A percentile compares a stretch with the other conserved stretches of the same genome.
phyloP scores from a whole-genome alignment of 1,140 invertebrate species.

The Apocrypta bakeri region DNA sequence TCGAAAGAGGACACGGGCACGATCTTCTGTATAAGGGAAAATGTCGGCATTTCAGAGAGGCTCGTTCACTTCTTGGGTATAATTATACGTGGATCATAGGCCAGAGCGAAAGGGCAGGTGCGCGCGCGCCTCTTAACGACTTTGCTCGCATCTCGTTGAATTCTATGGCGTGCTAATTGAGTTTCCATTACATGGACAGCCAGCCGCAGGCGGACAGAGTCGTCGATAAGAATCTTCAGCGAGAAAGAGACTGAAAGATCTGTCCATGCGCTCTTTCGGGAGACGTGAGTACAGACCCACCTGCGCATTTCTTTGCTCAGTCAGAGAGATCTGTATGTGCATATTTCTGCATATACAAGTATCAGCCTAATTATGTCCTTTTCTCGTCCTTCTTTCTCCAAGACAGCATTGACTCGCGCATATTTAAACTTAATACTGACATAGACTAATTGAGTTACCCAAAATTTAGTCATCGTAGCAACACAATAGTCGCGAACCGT shows the following conservation, averaged over 20 bases:
- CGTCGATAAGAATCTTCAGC: not conserved
- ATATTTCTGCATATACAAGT: not conserved
- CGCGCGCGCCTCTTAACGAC: constrained; percentile 42
- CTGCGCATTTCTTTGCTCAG: constrained; percentile 42
- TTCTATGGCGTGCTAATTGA: constrained; percentile 58
- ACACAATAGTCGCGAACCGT: constrained; percentile 19
- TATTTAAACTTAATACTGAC: not conserved
- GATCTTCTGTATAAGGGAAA: not conserved
- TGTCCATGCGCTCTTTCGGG: constrained; percentile 54
- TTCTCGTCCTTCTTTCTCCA: constrained; percentile 8
- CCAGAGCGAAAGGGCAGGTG: constrained; percentile 35
- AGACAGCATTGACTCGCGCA: too few species aligned
- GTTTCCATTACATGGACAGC: constrained; percentile 58
- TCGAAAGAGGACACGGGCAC: not conserved
- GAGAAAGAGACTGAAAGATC: constrained; percentile 25
- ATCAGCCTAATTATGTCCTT: constrained; percentile 33
- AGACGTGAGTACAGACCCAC: constrained; percentile 43
- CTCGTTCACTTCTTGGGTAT: not conserved
- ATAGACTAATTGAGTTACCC: not conserved
- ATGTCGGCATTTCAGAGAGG: not conserved
- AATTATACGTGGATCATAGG: constrained; percentile 40
- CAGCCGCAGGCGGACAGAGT: not conserved
- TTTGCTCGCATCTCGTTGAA: constrained; percentile 46
- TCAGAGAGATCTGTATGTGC: not conserved
- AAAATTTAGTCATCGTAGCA: not conserved